Evolutionary conservation across 1,140 invertebrate genomes (phyloP).

Genomic region (Copidosoma floridanum): DNA sequence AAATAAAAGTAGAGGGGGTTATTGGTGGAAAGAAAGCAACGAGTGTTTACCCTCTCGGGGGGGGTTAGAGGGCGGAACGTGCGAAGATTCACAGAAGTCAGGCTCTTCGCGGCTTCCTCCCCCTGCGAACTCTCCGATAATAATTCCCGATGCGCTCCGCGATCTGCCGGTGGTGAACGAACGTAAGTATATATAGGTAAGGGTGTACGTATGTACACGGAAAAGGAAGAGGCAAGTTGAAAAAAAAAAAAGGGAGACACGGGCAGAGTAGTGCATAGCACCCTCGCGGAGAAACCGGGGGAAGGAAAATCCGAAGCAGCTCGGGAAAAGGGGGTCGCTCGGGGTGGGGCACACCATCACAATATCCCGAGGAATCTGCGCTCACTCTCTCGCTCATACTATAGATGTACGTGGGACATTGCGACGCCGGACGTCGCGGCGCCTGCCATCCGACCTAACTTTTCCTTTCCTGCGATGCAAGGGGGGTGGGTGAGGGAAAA

Average conservation of each 20-base stretch:
- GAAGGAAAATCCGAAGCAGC: too few relatives aligned
- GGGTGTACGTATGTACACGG: too few relatives aligned
- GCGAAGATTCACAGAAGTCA: background rate
- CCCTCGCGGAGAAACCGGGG: background rate
- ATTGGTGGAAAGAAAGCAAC: too few relatives aligned
- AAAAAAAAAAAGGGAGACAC: background rate
- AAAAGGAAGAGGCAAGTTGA: too few relatives aligned
- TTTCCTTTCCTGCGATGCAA: conserved; percentile 1
- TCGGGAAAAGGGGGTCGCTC: too few relatives aligned
- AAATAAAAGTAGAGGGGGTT: too few relatives aligned
- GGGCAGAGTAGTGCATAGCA: background rate
- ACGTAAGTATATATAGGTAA: background rate
- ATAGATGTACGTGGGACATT: conserved; percentile 25
- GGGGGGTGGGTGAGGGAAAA: too few relatives aligned
- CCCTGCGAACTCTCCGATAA: background rate
- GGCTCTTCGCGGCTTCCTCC: background rate
- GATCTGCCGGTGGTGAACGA: background rate
- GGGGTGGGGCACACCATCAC: background rate
- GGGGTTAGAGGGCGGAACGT: background rate
- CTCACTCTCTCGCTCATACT: too few relatives aligned
- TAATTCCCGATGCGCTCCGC: background rate
- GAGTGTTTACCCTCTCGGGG: too few relatives aligned
- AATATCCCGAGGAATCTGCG: background rate
- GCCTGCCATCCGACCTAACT: conserved; percentile 23
- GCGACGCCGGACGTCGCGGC: conserved; percentile 27